These are phyloP conservation scores for Lonchura striata DNA, from an alignment of 2,113 vertebrate genomes.

Conservation along the genomic window DNA sequence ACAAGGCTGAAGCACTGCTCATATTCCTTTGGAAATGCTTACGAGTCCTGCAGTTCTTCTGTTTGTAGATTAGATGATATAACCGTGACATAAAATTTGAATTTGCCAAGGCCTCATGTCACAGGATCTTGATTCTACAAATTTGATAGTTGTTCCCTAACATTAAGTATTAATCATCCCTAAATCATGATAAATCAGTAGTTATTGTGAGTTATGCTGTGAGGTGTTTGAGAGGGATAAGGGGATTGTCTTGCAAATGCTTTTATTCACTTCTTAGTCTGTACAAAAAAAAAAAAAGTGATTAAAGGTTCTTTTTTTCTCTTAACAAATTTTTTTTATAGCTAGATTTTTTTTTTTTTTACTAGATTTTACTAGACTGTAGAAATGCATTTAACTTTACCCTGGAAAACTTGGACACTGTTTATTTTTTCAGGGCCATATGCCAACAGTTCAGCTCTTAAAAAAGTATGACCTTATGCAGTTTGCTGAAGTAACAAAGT, in stretches of 20 bases:
- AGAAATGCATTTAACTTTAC: neutral
- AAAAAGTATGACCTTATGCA: slow-evolving; percentile 96
- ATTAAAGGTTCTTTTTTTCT: neutral
- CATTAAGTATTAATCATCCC: neutral
- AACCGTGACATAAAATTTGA: neutral
- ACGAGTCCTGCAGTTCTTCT: neutral
- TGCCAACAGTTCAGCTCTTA: slow-evolving; percentile 91
- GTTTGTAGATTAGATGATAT: neutral
- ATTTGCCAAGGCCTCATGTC: neutral
- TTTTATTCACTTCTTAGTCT: neutral
- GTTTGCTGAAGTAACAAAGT: slow-evolving; percentile 92
- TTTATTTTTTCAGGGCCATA: slow-evolving; percentile 86
- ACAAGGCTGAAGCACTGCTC: neutral
- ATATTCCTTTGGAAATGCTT: neutral
- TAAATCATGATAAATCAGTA: neutral
- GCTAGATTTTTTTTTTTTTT: neutral
- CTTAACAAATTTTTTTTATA: neutral
- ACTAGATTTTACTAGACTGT: neutral
- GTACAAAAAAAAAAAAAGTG: neutral
- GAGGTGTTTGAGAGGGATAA: neutral
- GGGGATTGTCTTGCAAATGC: neutral
- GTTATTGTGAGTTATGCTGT: neutral
- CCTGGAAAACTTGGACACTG: neutral
- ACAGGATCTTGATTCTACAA: neutral
- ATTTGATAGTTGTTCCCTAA: neutral